phyloP scores from a whole-genome alignment of 2,797 vertebrate species.

The Lagodon rhomboides region DNA sequence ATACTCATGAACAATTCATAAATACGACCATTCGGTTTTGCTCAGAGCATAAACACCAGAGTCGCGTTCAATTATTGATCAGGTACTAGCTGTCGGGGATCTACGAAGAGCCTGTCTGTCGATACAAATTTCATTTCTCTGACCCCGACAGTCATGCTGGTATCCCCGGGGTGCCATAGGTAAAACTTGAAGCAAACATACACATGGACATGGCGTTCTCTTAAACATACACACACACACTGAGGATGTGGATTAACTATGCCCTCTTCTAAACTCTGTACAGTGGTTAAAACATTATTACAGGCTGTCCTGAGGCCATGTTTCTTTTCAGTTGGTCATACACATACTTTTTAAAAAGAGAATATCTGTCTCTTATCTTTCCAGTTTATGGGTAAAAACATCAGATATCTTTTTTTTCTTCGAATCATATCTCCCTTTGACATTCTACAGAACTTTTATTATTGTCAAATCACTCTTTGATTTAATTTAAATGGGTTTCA shows the following conservation, averaged over 20 bases:
- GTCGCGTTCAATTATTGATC: constrained; percentile 69
- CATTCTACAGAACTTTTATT: not conserved
- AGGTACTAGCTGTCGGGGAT: constrained; percentile 17
- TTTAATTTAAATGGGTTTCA: not conserved
- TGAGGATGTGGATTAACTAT: not conserved
- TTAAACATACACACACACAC: constrained; percentile 3
- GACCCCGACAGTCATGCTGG: constrained; percentile 26
- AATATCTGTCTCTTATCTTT: not conserved
- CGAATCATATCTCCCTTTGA: not conserved
- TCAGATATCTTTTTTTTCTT: not conserved
- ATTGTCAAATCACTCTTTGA: not conserved
- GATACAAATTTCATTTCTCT: constrained; percentile 43
- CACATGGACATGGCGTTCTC: not conserved
- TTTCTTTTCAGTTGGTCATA: not conserved
- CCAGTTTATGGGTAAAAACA: not conserved
- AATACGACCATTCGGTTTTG: constrained; percentile 56
- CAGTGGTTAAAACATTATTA: not conserved
- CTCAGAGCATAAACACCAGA: constrained; percentile 64
- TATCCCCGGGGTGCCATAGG: not conserved
- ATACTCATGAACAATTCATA: constrained; percentile 65
- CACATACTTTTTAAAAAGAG: no score
- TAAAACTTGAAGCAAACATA: constrained; percentile 28
- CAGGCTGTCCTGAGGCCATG: not conserved
- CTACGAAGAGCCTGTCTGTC: constrained; percentile 30
- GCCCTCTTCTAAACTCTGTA: not conserved